Evolutionary conservation across 2,888 invertebrate species (phyloP).

Genomic region (Seira sanloemensis): DNA sequence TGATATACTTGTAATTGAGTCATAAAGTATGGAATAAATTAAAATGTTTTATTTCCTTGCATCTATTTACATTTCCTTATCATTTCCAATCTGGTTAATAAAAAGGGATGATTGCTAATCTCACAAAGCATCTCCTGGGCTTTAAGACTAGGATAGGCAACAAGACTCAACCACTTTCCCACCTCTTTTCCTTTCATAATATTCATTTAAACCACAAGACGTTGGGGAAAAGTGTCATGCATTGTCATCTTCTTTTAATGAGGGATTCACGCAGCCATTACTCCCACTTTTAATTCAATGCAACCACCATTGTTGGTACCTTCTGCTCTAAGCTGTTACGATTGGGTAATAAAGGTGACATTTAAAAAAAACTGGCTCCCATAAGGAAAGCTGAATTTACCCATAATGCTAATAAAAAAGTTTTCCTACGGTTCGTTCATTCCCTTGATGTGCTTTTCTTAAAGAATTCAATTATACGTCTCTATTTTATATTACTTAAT

Average conservation of each 20-base stretch:
- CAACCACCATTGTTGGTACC: neutral
- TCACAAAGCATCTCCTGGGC: too few species aligned
- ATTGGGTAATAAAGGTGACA: constrained; percentile 40
- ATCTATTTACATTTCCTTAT: too few species aligned
- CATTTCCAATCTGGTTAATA: too few species aligned
- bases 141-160: too few species aligned
- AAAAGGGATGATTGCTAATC: too few species aligned
- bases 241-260: constrained; percentile 36
- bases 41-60: too few species aligned
- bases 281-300: neutral
- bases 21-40: too few species aligned
- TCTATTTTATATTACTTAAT: neutral
- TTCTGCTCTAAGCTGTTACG: constrained; percentile 28
- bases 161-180: neutral
- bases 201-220: constrained; percentile 52
- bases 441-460: neutral
- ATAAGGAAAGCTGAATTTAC: constrained; percentile 35
- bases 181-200: constrained; percentile 43
- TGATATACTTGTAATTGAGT: neutral
- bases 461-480: neutral
- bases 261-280: neutral
- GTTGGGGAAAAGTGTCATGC: constrained; percentile 32
- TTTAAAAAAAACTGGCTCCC: constrained; percentile 49
- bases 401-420: constrained; percentile 33
- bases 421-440: neutral